Evolutionary conservation across 2,888 invertebrate genomes (phyloP), one percentile per base, ranked within the genome.

Genomic region (Sphinx pinastri): DNA sequence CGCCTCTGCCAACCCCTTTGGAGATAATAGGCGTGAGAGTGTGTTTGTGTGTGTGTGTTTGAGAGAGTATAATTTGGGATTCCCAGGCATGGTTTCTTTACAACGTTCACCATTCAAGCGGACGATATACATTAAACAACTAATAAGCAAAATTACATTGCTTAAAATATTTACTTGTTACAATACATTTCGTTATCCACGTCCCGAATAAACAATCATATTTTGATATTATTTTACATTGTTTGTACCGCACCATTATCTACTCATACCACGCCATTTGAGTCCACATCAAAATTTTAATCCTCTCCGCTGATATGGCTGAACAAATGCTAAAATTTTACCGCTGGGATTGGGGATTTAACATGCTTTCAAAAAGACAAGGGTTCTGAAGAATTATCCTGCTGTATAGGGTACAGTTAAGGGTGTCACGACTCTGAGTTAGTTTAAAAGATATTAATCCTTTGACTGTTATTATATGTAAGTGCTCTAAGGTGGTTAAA

Each of bases 311-410:
- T 59, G 47, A 60, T 45, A 60, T 47, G 60, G 47, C 60, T 47
- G n/a, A 60, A 60, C 60, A 60, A 60, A 60, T 60, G 45, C 16
- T 38, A 38, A 59, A 60, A 60, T 47, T 60, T 45, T 60, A 76
- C 10, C n/a, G 10, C 54, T 54, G 54, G 54, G 54, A 59, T n/a
- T 14, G 16, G 14, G 31, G 31, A 31, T 59, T 59, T 59, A 14
- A 59, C 38, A 59, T 38, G 8, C 73, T 69, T 70, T 68, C 25
- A 14, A 59, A 38, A 31, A 59, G 38, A 25, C 57, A 13, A 59
- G 58, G 38, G 31, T 31, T 59, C n/a, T 38, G 58, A 25, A 13
- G 14, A 31, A 31, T 59, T 38, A 14, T 31, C 51, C 11, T 51
- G 51, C 51, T 51, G 13, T 13, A 51, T 51, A 12, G 10, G 10